A percentile compares a stretch with the other conserved stretches of the same genome.
Evolutionary conservation across 2,797 vertebrate species (phyloP).

Genomic region (Paratrypauchen microcephalus): DNA sequence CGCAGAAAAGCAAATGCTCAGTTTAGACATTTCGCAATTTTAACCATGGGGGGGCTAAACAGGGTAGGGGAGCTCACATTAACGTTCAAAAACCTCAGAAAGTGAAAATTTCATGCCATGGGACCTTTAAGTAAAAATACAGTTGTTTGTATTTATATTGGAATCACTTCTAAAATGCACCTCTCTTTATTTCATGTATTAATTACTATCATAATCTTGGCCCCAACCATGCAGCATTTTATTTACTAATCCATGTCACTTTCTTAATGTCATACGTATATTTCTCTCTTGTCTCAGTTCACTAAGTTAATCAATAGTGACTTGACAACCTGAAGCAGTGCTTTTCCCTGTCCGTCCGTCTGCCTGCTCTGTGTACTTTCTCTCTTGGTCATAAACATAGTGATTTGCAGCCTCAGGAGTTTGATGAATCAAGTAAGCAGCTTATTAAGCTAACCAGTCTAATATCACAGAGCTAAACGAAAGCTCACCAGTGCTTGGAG

Average conservation of each 20-base stretch:
- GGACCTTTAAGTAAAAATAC: not conserved
- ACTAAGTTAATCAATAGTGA: not conserved
- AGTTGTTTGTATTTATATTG: no score
- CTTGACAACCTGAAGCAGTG: not conserved
- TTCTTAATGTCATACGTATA: not conserved
- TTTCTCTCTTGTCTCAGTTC: not conserved
- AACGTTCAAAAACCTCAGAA: no score
- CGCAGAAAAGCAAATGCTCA: no score
- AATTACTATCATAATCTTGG: not conserved
- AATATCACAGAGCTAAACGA: slow-evolving; percentile 55
- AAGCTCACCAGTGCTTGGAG: slow-evolving; percentile 60
- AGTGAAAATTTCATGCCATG: no score
- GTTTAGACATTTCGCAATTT: no score
- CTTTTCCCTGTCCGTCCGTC: slow-evolving; percentile 10
- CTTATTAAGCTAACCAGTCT: slow-evolving; percentile 61
- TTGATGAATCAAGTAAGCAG: slow-evolving; percentile 63
- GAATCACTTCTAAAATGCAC: no score
- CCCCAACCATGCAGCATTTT: not conserved
- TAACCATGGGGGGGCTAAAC: no score
- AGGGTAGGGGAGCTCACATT: no score
- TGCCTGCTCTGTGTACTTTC: slow-evolving; percentile 29
- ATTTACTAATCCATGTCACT: not conserved
- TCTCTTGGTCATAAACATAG: slow-evolving; percentile 11
- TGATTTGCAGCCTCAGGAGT: slow-evolving; percentile 56
- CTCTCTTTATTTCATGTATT: not conserved